phyloP scores from a whole-genome alignment of 1,140 invertebrate species.

The Pogonognathellus flavescens region DNA sequence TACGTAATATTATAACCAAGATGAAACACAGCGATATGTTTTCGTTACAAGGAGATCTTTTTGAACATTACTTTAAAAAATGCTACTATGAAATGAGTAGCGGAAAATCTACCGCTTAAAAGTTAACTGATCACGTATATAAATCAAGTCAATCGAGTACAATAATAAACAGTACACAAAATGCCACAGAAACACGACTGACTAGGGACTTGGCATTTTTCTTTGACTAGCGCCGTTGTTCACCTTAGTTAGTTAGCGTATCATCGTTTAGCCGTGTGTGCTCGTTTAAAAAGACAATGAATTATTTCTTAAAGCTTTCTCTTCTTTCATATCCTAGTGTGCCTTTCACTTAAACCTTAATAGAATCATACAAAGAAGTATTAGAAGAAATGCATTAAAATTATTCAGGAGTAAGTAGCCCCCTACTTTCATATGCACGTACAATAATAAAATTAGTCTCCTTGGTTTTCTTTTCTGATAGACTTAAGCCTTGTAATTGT shows the following conservation, averaged over 20 bases:
- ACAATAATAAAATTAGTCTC: not conserved
- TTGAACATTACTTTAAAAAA: slow-evolving; percentile 39
- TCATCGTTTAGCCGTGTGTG: not conserved
- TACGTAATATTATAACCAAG: slow-evolving; percentile 27
- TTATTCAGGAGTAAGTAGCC: not conserved
- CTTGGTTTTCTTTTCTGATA: not conserved
- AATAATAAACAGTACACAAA: slow-evolving; percentile 6
- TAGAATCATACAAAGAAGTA: too few species aligned
- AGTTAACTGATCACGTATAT: slow-evolving; percentile 1
- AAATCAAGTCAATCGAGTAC: slow-evolving; percentile 28
- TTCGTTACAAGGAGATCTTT: slow-evolving; percentile 39
- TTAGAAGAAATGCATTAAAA: not conserved
- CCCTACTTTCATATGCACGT: not conserved
- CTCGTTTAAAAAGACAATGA: not conserved
- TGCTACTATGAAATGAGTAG: slow-evolving; percentile 27
- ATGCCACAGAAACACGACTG: slow-evolving; percentile 23
- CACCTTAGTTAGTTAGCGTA: slow-evolving; percentile 15
- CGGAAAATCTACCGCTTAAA: slow-evolving; percentile 3
- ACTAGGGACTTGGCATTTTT: slow-evolving; percentile 33
- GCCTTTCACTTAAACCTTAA: too few species aligned
- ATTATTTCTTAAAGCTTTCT: not conserved
- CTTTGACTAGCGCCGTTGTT: slow-evolving; percentile 40
- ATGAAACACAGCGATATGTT: slow-evolving; percentile 48
- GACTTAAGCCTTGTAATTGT: not conserved
- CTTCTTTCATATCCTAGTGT: not conserved